These are phyloP conservation scores for Rhopalosiphum maidis DNA, from an alignment of 1,140 invertebrate genomes.

Conservation along the genomic window DNA sequence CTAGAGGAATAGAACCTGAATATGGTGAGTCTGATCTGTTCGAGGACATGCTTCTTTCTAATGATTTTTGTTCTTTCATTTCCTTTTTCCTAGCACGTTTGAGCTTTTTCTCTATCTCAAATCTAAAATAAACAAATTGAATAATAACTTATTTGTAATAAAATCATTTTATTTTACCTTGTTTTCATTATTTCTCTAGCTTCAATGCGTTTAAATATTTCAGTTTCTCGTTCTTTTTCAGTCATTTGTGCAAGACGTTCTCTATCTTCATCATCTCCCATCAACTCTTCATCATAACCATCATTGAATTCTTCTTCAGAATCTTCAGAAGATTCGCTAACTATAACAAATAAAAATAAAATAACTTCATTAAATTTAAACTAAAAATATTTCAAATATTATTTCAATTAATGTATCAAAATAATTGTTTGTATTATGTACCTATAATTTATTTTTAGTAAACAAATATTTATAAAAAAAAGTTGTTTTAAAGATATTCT, in stretches of 20 bases:
- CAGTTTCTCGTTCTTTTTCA: slow-evolving; percentile 95
- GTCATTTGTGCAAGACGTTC: slow-evolving; percentile 88
- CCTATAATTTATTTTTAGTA: neutral
- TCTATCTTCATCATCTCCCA: slow-evolving; percentile 96
- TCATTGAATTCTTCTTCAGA: slow-evolving; percentile 77
- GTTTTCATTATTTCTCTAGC: slow-evolving; percentile 91
- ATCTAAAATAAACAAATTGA: slow-evolving; percentile 67
- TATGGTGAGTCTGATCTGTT: slow-evolving; percentile 64
- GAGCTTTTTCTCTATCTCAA: slow-evolving; percentile 96
- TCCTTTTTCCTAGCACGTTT: slow-evolving; percentile 84
- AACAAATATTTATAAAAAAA: too few species aligned
- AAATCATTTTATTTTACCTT: slow-evolving; percentile 65
- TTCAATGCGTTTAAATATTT: slow-evolving; percentile 95
- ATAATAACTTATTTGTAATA: neutral
- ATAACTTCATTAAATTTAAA: neutral
- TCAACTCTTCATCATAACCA: slow-evolving; percentile 94
- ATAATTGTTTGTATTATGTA: too few species aligned
- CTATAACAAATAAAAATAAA: slow-evolving; percentile 1
- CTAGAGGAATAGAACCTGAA: slow-evolving; percentile 63
- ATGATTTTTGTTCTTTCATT: slow-evolving; percentile 70
- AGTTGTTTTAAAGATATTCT: too few species aligned
- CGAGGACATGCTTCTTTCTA: slow-evolving; percentile 64
- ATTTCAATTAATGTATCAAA: too few species aligned
- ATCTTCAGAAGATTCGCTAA: slow-evolving; percentile 63
- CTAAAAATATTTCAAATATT: neutral